Base-by-base conservation (phyloP, 2,797 vertebrate species). In the Loriculus beryllinus region DNA sequence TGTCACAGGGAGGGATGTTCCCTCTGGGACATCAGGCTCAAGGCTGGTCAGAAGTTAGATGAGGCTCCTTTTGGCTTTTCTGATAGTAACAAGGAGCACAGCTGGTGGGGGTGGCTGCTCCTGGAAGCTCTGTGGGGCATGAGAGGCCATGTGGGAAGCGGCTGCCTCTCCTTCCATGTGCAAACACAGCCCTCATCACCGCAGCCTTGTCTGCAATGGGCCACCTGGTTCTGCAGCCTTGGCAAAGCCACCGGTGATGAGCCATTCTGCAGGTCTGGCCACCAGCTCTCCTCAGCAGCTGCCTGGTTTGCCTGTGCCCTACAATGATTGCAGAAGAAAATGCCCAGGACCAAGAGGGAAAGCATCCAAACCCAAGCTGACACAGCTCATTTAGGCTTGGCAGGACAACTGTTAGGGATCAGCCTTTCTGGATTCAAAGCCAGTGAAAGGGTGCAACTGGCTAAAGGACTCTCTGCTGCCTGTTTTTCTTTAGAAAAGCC, bases 311-410 rank as follows among this genome's bases (percentile, higher is more conserved):
- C 82, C 75, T 89, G 69, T 57, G 69, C 57, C 47, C 47, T 70
- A 20, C 60, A 56, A 45, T 0, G 3, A 54, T 42, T 62, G 62
- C 2, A 5, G 79, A 82, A 91, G 48, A 92, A 94, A 95, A 94
- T 42, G 87, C n/a, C 65, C 5, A 1, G 45, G n/a, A 89, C 45
- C 7, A 5, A 71, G 52, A 82, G 31, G 84, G 85, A 88, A 92
- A 78, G 29, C 2, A 0, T 92, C 87, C 79, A 95, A 95, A 81
- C 29, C 35, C 12, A 3, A 92, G 92, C 79, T 93, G 84, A 80
- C 84, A 78, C 72, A 95, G 91, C 60, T 91, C 57, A 45, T 96
- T 95, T 87, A 78, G 64, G 31, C n/a, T 95, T 94, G 95, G 89
- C 79, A 90, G 79, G 18, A 89, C 63, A 83, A 79, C 37, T 57